Percentiles rank a stretch among this genome's conserved stretches.
phyloP scores from a whole-genome alignment of 2,113 vertebrate species.

The Macquaria australasica region DNA sequence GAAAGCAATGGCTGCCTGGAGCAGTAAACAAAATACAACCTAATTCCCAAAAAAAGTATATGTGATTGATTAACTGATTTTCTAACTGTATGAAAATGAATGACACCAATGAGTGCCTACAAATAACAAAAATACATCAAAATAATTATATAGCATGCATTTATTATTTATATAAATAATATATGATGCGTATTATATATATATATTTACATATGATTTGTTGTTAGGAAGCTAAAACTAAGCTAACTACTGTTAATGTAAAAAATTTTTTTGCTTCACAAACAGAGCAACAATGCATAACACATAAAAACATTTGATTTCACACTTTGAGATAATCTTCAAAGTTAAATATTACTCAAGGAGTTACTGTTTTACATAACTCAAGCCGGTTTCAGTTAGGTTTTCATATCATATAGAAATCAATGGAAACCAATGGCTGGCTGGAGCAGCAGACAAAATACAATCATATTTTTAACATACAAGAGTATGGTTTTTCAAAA shows the following conservation, averaged over 20 bases:
- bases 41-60: too few species aligned
- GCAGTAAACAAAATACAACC: background rate
- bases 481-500: background rate
- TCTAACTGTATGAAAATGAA: background rate
- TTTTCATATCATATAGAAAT: background rate
- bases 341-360: background rate
- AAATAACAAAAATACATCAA: background rate
- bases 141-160: background rate
- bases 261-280: background rate
- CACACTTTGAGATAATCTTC: background rate
- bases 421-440: background rate
- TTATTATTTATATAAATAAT: too few species aligned
- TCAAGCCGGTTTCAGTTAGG: background rate
- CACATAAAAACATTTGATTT: background rate
- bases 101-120: background rate
- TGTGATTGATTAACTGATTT: background rate
- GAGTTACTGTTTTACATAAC: background rate
- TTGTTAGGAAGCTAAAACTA: background rate
- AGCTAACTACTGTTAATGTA: background rate
- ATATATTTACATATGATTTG: background rate
- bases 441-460: background rate
- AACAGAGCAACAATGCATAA: background rate
- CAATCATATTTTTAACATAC: background rate
- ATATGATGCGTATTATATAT: too few species aligned
- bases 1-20: background rate